Evolutionary conservation across 1,140 invertebrate species (phyloP).

Genomic region (Stegodyphus dumicola): DNA sequence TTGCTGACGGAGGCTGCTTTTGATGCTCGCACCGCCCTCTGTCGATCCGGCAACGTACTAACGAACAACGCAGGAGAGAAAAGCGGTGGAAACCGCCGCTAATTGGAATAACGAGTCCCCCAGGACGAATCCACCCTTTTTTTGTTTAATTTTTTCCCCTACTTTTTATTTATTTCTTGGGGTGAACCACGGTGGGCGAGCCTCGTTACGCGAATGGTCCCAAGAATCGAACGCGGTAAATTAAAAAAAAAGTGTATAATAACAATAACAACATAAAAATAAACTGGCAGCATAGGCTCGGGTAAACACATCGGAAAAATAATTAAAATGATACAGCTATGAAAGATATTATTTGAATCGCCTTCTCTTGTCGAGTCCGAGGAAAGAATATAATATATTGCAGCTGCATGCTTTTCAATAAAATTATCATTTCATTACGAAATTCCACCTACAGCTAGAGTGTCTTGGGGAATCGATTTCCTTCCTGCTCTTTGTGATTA

Average conservation of each 20-base stretch:
- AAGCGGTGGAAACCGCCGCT: background rate
- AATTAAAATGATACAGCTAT: background rate
- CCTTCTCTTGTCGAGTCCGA: background rate
- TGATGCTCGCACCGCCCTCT: constrained; percentile 25
- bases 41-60: constrained; percentile 12
- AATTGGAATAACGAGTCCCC: constrained; percentile 53
- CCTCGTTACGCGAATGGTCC: constrained; percentile 14
- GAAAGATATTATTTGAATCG: background rate
- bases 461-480: constrained; percentile 11
- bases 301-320: background rate
- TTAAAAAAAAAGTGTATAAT: constrained; percentile 34
- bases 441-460: background rate
- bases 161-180: background rate
- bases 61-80: background rate
- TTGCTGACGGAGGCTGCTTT: constrained; percentile 31
- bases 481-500: background rate
- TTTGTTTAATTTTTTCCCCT: background rate
- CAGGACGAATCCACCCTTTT: background rate
- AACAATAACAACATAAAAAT: background rate
- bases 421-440: constrained; percentile 38
- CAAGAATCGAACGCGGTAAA: constrained; percentile 36
- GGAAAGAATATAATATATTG: constrained; percentile 25
- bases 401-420: constrained; percentile 18
- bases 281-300: too few relatives aligned
- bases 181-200: constrained; percentile 21